These are phyloP conservation scores for Marronus borbonicus DNA, from an alignment of 2,888 invertebrate species.

Conservation along the genomic window DNA sequence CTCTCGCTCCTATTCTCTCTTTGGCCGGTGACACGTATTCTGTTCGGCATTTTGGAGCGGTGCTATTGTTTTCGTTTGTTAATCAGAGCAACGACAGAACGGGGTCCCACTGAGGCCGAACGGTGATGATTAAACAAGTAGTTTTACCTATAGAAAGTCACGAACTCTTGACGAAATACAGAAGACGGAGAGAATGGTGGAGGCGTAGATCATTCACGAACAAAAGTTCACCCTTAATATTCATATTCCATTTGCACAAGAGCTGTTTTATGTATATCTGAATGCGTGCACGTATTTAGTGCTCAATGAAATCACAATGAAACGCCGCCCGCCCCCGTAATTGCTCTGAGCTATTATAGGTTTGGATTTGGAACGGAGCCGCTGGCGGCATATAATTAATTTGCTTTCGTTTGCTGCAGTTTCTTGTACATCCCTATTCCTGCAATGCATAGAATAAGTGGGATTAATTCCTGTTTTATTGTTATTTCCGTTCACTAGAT, in stretches of 20 bases:
- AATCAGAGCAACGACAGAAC: conserved; percentile 25
- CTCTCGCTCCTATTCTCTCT: background rate
- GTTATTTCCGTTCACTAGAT: no score
- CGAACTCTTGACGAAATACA: conserved; percentile 48
- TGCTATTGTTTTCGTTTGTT: conserved; percentile 40
- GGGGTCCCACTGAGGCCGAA: conserved; percentile 17
- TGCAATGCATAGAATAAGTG: background rate
- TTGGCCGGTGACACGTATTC: conserved; percentile 6
- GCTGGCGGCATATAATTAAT: conserved; percentile 13
- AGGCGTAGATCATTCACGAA: conserved; percentile 52
- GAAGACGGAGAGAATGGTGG: conserved; percentile 37
- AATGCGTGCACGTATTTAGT: conserved; percentile 35
- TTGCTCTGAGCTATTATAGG: conserved; percentile 29
- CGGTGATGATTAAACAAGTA: conserved; percentile 50
- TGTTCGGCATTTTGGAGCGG: conserved; percentile 25
- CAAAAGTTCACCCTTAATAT: conserved; percentile 60
- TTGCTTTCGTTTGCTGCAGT: background rate
- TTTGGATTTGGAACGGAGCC: conserved; percentile 30
- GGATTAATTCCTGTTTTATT: no score
- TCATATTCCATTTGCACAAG: conserved; percentile 61
- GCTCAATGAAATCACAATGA: conserved; percentile 31
- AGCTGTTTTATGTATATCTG: conserved; percentile 48
- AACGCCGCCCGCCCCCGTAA: conserved; percentile 29
- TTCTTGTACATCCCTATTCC: background rate
- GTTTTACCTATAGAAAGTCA: conserved; percentile 49